Percentiles rank a stretch among this genome's conserved stretches.
Evolutionary conservation across 2,113 vertebrate genomes (phyloP).

Genomic region (Labrus mixtus): DNA sequence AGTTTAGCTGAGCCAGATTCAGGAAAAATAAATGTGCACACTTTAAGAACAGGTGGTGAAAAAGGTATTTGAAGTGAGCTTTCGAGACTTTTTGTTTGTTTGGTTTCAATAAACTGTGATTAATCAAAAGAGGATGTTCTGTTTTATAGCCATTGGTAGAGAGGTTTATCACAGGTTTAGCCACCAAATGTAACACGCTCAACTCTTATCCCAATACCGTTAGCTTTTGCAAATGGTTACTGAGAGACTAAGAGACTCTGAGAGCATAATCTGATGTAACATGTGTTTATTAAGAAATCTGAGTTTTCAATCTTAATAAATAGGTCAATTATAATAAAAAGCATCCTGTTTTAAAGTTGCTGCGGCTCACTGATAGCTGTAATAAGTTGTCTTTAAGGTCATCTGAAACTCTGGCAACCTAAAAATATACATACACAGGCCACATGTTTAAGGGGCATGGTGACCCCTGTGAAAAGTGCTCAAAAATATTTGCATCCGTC

Average conservation of each 20-base stretch:
- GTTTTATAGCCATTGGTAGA: neutral
- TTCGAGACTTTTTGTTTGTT: neutral
- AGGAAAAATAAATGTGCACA: conserved; percentile 11
- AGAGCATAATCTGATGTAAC: no score
- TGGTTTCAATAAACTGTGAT: neutral
- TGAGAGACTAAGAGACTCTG: no score
- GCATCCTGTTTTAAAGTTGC: no score
- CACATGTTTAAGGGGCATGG: neutral
- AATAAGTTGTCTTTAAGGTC: no score
- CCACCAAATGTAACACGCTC: no score
- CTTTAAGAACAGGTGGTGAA: conserved; percentile 25
- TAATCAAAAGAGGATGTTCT: neutral
- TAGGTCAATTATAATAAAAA: no score
- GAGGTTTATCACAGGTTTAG: neutral
- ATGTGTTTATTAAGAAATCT: no score
- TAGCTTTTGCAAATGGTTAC: no score
- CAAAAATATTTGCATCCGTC: neutral
- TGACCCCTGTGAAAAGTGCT: neutral
- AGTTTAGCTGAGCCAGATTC: conserved; percentile 2
- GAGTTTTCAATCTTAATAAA: no score
- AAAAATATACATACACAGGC: neutral
- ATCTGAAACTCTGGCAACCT: neutral
- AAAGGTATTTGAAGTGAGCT: conserved; percentile 1
- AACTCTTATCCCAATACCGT: no score
- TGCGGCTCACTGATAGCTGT: no score